Evolutionary conservation across 2,797 vertebrate genomes (phyloP), one percentile per base, ranked within the genome.

Genomic region (Hapalemur alaotrensis): DNA sequence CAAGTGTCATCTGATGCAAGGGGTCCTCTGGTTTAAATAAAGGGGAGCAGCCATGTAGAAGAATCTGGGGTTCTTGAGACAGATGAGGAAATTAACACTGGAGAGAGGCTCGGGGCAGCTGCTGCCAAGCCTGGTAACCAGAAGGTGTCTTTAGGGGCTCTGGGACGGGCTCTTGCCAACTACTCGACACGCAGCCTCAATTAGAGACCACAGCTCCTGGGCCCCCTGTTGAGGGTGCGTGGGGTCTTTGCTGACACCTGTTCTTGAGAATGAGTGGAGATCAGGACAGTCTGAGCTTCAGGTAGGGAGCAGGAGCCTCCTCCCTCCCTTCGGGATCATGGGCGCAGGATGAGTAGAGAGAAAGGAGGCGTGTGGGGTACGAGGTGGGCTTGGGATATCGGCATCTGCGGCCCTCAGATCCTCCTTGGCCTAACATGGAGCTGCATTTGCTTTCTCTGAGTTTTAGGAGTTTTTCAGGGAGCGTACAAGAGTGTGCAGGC

Each of bases 11-110:
- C 22, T 41, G 48, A 75, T 35, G 17, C 20, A n/a, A 57, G 38
- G 38, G 23, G 8, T 41, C 41, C 23, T 5, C 28, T 43, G 41
- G 6, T 14, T 61, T 67, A n/a, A 65, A 61, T 41, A 43, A 35
- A 65, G 78, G 35, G 30, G 81, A 13, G 18, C 25, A 54, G 50
- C n/a, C 50, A 61, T 54, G 81, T 23, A 80, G 54, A 70, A 65
- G n/a, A 30, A 25, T 30, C 70, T 52, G 25, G 22, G 35, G 41
- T 73, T 79, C 93, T 38, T 43, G 35, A 32, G 35, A 25, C 48
- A 94, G 81, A 69, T 96, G 48, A 97, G 95, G 95, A 96, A 95
- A 75, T 82, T 38, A 43, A 63, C 54, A 43, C 14, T 4, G 28
- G 75, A 72, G 88, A 30, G 79, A n/a, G 9, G 93, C 3, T 25